Conservation (phyloP, 2,888 invertebrate species). For the Holacanthella duospinosa region DNA sequence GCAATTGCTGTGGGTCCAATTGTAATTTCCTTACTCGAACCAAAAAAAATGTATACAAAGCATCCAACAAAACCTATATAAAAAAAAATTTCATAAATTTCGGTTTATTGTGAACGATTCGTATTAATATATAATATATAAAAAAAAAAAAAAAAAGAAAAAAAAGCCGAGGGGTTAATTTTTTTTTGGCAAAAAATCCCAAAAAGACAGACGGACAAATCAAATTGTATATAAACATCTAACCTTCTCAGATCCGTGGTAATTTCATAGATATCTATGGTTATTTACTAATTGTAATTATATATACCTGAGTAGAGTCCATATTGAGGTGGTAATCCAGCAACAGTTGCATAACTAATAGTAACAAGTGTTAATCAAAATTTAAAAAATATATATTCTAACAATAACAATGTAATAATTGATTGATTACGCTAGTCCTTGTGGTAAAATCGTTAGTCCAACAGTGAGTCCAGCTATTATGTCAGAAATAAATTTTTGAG, state of each 20-base stretch:
- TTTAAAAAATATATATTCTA: not conserved
- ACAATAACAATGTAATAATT: conserved; percentile 51
- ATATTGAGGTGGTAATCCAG: conserved; percentile 50
- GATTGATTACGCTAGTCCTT: conserved; percentile 66
- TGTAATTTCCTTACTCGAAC: conserved; percentile 48
- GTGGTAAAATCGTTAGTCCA: conserved; percentile 46
- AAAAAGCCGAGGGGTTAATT: too few relatives aligned
- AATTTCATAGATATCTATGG: too few relatives aligned
- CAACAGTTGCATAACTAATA: not conserved
- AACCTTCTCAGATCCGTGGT: too few relatives aligned
- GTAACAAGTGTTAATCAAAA: too few relatives aligned
- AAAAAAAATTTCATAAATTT: conserved; percentile 7
- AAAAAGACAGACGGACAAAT: too few relatives aligned
- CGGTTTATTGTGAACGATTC: too few relatives aligned
- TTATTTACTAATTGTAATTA: not conserved
- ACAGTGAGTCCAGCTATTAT: conserved; percentile 46
- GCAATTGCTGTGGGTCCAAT: conserved; percentile 32
- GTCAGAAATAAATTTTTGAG: conserved; percentile 43
- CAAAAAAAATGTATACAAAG: conserved; percentile 79
- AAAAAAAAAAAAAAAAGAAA: too few relatives aligned
- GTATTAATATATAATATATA: too few relatives aligned
- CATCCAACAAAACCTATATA: conserved; percentile 81
- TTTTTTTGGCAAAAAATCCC: too few relatives aligned
- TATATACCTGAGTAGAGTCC: conserved; percentile 58
- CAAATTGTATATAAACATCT: too few relatives aligned